Percentiles rank a stretch among this genome's conserved stretches.
These are phyloP conservation scores for Aphelenchoides fujianensis DNA, from an alignment of 1,140 invertebrate species.

Conservation along the genomic window DNA sequence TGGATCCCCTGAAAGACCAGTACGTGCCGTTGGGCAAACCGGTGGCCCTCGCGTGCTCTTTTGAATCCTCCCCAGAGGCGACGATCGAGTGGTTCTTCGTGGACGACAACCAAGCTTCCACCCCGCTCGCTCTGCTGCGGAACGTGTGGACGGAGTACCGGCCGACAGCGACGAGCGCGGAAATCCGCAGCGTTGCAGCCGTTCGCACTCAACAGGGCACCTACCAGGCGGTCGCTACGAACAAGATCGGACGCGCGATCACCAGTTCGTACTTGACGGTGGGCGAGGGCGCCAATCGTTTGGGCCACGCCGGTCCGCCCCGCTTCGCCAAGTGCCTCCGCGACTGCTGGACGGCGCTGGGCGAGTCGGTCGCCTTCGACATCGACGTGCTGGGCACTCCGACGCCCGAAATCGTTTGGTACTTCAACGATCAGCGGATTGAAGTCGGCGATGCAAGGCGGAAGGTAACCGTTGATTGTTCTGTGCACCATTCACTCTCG, in stretches of 20 bases:
- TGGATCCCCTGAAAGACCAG: slow-evolving; percentile 6
- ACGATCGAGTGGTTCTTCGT: not conserved
- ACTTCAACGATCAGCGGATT: slow-evolving; percentile 46
- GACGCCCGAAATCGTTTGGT: slow-evolving; percentile 47
- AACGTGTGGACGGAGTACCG: slow-evolving; percentile 45
- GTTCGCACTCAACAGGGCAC: slow-evolving; percentile 42
- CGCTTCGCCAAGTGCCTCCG: slow-evolving; percentile 48
- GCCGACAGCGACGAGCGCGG: slow-evolving; percentile 31
- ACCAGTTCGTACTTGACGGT: slow-evolving; percentile 47
- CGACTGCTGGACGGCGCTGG: slow-evolving; percentile 49
- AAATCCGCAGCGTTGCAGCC: slow-evolving; percentile 38
- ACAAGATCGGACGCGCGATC: slow-evolving; percentile 36
- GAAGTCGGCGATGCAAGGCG: slow-evolving; percentile 27
- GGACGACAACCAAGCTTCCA: not conserved
- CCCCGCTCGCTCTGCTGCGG: not conserved
- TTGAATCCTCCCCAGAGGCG: not conserved
- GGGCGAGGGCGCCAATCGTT: slow-evolving; percentile 38
- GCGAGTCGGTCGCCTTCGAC: slow-evolving; percentile 35
- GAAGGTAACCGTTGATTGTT: slow-evolving; percentile 9
- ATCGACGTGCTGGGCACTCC: slow-evolving; percentile 48
- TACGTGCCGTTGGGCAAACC: not conserved
- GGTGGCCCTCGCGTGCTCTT: not conserved
- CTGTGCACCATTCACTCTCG: not conserved
- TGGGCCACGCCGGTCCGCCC: slow-evolving; percentile 46
- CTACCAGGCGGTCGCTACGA: slow-evolving; percentile 51